Percentiles rank a stretch among this genome's conserved stretches.
Evolutionary conservation across 2,797 vertebrate genomes (phyloP).

Genomic region (Carapus acus): DNA sequence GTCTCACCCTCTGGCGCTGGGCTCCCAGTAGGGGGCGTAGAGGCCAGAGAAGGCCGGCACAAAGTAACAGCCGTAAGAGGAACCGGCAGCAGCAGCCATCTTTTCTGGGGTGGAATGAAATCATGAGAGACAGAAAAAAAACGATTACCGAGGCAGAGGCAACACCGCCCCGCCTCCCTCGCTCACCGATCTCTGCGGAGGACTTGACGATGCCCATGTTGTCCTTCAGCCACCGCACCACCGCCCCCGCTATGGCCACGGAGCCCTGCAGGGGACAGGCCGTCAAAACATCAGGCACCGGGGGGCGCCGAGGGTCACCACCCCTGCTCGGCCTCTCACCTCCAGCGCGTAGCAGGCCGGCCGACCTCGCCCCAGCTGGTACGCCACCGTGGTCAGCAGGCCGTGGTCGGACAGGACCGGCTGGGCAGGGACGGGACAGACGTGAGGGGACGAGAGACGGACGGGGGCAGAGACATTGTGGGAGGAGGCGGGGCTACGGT

Average conservation of each 20-base stretch:
- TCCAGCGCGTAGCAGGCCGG: conserved; percentile 89
- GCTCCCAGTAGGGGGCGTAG: conserved; percentile 96
- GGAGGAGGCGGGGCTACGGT: too few species aligned
- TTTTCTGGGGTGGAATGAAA: conserved; percentile 71
- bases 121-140: background rate
- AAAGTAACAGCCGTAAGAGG: conserved; percentile 95
- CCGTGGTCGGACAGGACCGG: conserved; percentile 91
- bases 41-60: conserved; percentile 97
- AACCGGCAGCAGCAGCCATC: conserved; percentile 85
- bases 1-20: conserved; percentile 90
- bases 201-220: conserved; percentile 88
- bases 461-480: too few species aligned
- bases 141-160: background rate
- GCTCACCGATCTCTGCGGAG: conserved; percentile 86
- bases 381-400: conserved; percentile 92
- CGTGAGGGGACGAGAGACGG: background rate
- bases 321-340: conserved; percentile 63
- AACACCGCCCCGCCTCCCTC: too few species aligned
- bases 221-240: conserved; percentile 93
- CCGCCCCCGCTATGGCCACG: conserved; percentile 93
- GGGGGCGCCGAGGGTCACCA: too few species aligned
- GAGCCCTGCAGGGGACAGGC: conserved; percentile 76
- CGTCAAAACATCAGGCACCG: too few species aligned
- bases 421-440: too few species aligned
- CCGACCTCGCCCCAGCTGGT: conserved; percentile 86